Percentiles rank a stretch among this genome's conserved stretches.
Conservation (phyloP, 2,113 vertebrate species). For the Brachyistius frenatus region DNA sequence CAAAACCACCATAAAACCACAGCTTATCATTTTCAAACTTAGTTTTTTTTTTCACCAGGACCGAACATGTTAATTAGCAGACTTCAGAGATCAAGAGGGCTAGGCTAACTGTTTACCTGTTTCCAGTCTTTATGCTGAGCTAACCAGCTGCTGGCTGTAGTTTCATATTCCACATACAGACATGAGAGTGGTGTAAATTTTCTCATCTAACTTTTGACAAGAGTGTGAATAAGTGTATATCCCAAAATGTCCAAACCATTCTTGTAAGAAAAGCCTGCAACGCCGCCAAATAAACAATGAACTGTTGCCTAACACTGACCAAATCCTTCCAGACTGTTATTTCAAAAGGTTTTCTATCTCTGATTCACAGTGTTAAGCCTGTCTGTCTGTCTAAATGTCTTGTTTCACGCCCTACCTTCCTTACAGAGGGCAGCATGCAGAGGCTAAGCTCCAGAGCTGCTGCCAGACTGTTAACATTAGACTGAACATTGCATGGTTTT, state of each 20-base stretch:
- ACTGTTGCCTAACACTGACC: conserved; percentile 2
- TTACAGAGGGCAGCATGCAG: not conserved
- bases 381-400: not conserved
- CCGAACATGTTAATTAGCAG: too few species aligned
- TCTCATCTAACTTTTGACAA: not conserved
- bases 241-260: not conserved
- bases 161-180: not conserved
- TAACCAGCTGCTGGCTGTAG: too few species aligned
- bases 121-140: not conserved
- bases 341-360: conserved; percentile 26
- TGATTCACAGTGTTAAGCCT: conserved; percentile 10
- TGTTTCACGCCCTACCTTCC: not conserved
- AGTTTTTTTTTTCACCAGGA: too few species aligned
- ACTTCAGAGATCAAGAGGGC: too few species aligned
- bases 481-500: not conserved
- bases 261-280: not conserved
- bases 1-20: not conserved
- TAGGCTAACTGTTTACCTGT: not conserved
- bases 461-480: not conserved
- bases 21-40: too few species aligned
- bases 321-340: not conserved
- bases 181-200: not conserved
- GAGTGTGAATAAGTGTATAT: not conserved
- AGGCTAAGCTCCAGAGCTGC: not conserved
- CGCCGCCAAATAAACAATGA: not conserved